Conservation (phyloP, 2,797 vertebrate genomes). For the Glossophaga mutica region DNA sequence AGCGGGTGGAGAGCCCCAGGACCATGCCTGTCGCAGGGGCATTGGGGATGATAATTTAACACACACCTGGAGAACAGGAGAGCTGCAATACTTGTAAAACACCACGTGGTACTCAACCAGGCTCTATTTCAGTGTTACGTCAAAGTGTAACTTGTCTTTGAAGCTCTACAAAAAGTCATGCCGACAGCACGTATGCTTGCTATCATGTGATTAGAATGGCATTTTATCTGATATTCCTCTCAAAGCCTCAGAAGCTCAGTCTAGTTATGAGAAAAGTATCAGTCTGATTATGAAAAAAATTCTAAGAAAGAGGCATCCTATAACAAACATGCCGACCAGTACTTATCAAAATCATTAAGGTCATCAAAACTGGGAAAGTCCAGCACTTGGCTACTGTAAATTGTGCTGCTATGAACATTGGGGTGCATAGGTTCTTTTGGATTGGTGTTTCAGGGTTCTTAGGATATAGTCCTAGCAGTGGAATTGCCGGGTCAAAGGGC, state of each 20-base stretch:
- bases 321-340: background rate
- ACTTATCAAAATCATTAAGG: background rate
- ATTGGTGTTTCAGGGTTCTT: too few species aligned
- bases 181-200: background rate
- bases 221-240: background rate
- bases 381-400: too few species aligned
- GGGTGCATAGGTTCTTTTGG: too few species aligned
- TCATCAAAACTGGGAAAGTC: background rate
- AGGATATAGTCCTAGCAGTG: too few species aligned
- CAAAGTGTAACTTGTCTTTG: background rate
- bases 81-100: background rate
- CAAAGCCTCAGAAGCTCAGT: background rate
- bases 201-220: background rate
- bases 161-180: background rate
- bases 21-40: background rate
- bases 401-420: too few species aligned
- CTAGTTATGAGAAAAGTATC: background rate
- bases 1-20: background rate
- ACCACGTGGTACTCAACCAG: background rate
- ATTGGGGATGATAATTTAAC: background rate
- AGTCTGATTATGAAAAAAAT: background rate
- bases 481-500: too few species aligned
- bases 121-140: background rate
- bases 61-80: background rate
- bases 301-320: background rate